Evolutionary conservation across 2,113 vertebrate genomes (phyloP).

Genomic region (Eupsittula cactorum): DNA sequence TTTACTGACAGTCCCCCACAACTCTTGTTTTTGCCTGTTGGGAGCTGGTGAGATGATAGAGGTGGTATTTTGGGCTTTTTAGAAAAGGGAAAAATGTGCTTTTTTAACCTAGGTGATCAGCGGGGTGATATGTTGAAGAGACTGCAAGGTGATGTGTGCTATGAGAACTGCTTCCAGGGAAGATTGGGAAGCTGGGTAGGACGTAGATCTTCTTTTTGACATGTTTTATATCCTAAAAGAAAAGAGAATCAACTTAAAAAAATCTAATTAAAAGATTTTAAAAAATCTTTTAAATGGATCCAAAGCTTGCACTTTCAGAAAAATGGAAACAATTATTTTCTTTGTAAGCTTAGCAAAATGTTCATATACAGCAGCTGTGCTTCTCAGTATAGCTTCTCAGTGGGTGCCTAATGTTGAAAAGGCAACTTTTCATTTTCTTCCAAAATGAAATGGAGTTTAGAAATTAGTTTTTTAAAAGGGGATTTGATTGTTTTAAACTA

Average conservation of each 20-base stretch:
- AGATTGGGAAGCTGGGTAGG: background rate
- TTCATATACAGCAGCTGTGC: background rate
- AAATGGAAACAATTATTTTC: background rate
- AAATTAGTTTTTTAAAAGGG: accelerated
- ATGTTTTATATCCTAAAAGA: background rate
- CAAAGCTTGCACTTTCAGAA: background rate
- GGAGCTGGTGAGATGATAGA: background rate
- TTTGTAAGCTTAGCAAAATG: background rate
- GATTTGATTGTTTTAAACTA: background rate
- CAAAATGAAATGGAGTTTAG: background rate
- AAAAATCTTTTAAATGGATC: background rate
- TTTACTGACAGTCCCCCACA: background rate
- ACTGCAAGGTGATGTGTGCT: background rate
- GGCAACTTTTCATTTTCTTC: background rate
- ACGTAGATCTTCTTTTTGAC: background rate
- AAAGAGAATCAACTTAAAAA: background rate
- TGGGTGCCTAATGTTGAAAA: background rate
- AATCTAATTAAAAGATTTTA: background rate
- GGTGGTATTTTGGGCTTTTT: background rate
- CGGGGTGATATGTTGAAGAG: background rate
- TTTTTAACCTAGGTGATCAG: background rate
- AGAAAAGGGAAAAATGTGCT: background rate
- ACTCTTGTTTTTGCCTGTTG: background rate
- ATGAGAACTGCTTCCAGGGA: background rate
- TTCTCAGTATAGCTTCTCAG: background rate